Evolutionary conservation across 2,113 vertebrate genomes (phyloP).

Genomic region (Dipodomys stephensi): DNA sequence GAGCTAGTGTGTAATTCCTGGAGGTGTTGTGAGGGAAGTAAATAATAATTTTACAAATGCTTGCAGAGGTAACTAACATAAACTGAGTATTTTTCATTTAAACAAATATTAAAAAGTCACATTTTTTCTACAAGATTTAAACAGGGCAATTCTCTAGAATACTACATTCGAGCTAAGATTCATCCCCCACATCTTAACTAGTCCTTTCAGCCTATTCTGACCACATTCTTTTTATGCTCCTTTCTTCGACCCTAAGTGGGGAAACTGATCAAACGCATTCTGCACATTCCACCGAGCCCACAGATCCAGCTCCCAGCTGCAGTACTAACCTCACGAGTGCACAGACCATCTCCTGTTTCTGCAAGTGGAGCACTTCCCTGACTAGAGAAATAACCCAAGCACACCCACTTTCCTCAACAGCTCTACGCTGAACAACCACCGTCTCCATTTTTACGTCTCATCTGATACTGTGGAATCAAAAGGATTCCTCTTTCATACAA

Average conservation of each 20-base stretch:
- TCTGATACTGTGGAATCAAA: constrained; percentile 51
- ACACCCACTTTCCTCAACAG: constrained; percentile 71
- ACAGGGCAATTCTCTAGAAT: constrained; percentile 58
- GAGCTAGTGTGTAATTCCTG: constrained; percentile 32
- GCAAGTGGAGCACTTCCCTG: constrained; percentile 82
- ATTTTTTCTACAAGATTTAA: constrained; percentile 51
- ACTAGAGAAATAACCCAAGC: neutral
- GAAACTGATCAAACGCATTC: constrained; percentile 90
- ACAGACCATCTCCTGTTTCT: constrained; percentile 83
- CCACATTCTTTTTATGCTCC: constrained; percentile 80
- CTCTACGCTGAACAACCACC: constrained; percentile 70
- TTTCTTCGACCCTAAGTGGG: constrained; percentile 81
- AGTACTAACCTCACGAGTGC: constrained; percentile 85
- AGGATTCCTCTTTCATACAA: constrained; percentile 38
- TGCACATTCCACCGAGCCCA: constrained; percentile 87
- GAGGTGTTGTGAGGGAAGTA: neutral
- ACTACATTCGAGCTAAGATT: constrained; percentile 77
- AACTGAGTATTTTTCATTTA: constrained; percentile 40
- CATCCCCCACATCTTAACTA: constrained; percentile 71
- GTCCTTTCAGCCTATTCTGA: constrained; percentile 79
- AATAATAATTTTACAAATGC: constrained; percentile 14
- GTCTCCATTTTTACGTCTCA: constrained; percentile 72
- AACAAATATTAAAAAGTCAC: constrained; percentile 57
- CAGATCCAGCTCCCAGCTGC: constrained; percentile 86
- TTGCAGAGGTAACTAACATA: constrained; percentile 54